Evolutionary conservation across 2,888 invertebrate species (phyloP).

Genomic region (Dendrolimus houi): DNA sequence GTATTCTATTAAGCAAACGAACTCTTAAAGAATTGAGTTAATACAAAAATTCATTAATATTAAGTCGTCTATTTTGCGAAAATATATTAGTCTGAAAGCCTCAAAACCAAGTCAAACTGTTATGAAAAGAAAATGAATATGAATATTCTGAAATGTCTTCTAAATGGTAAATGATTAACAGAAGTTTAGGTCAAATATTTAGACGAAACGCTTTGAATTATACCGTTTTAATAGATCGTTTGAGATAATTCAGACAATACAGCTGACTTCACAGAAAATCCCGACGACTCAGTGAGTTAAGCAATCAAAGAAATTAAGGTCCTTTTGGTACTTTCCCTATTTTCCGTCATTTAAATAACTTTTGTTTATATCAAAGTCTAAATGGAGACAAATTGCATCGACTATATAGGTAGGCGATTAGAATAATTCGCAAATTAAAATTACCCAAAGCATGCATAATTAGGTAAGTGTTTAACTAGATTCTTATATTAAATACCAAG

Average conservation of each 20-base stretch:
- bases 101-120: not conserved
- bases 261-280: slow-evolving; percentile 18
- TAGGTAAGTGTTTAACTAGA: not conserved
- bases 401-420: slow-evolving; percentile 1
- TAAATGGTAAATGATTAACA: slow-evolving; percentile 11
- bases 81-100: not conserved
- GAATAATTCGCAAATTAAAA: not conserved
- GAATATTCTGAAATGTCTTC: slow-evolving; percentile 9
- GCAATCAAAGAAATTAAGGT: slow-evolving; percentile 31
- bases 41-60: too few species aligned
- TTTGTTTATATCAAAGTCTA: slow-evolving; percentile 12
- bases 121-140: not conserved
- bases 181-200: slow-evolving; percentile 17
- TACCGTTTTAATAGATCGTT: slow-evolving; percentile 21
- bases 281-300: slow-evolving; percentile 26
- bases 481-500: slow-evolving; percentile 15
- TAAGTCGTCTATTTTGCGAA: not conserved
- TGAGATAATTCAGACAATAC: slow-evolving; percentile 23
- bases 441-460: slow-evolving; percentile 1
- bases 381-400: slow-evolving; percentile 6
- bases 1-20: too few species aligned
- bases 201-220: slow-evolving; percentile 18
- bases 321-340: slow-evolving; percentile 25
- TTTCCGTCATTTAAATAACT: slow-evolving; percentile 28
- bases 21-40: too few species aligned